Percentiles rank a stretch among this genome's conserved stretches.
Conservation (phyloP, 92 coral and sea anemone species). For the Phymanthus crucifer region DNA sequence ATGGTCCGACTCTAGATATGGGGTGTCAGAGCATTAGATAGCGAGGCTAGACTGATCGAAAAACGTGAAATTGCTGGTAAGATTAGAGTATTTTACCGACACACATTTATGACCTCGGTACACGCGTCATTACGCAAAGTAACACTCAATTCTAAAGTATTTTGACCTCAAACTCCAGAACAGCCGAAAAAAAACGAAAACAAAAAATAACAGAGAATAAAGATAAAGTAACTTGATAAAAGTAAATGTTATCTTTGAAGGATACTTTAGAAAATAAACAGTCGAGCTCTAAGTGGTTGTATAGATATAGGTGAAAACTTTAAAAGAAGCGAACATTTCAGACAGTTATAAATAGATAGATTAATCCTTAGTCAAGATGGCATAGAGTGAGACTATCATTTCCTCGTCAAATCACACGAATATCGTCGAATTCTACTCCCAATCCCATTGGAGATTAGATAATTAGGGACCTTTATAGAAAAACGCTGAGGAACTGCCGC, state of each 20-base stretch:
- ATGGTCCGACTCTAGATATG: not conserved
- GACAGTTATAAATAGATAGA: not conserved
- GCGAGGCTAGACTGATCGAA: not conserved
- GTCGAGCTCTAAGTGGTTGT: not conserved
- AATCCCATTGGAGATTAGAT: not conserved
- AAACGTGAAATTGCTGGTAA: slow-evolving; percentile 1
- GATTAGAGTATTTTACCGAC: not conserved
- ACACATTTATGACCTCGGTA: not conserved
- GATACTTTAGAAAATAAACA: not conserved
- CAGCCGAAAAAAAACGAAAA: not conserved
- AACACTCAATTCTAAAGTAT: slow-evolving; percentile 21
- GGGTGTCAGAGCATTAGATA: not conserved
- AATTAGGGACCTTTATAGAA: not conserved
- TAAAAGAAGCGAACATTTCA: not conserved
- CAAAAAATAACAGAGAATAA: not conserved
- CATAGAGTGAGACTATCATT: not conserved
- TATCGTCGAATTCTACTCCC: not conserved
- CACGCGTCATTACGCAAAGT: slow-evolving; percentile 2
- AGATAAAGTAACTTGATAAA: not conserved
- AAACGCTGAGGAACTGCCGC: not conserved
- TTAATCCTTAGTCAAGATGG: not conserved
- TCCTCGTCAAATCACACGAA: not conserved
- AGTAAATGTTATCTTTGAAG: not conserved
- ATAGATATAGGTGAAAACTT: not conserved
- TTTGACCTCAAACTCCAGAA: slow-evolving; percentile 11